These are phyloP conservation scores for Eupithecia pulchellata DNA, from an alignment of 2,888 invertebrate species.

Conservation along the genomic window DNA sequence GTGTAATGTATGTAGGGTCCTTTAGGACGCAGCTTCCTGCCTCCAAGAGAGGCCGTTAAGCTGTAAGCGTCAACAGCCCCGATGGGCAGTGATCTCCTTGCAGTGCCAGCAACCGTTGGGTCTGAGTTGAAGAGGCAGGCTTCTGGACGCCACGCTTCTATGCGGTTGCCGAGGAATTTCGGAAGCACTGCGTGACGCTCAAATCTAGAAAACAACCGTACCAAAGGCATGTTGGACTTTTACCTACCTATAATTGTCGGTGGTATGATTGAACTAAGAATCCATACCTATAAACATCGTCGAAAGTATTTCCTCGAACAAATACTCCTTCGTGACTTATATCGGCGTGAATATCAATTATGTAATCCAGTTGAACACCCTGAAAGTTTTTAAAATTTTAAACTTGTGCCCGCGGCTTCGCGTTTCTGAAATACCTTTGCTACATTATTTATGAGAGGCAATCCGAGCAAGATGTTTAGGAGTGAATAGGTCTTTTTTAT, in stretches of 20 bases:
- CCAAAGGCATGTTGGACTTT: neutral
- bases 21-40: conserved; percentile 90
- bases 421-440: neutral
- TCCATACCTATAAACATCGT: conserved; percentile 90
- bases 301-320: conserved; percentile 97
- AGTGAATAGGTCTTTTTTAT: too few relatives aligned
- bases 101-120: conserved; percentile 92
- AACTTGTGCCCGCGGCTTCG: neutral
- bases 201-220: conserved; percentile 84
- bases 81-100: conserved; percentile 92
- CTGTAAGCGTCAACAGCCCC: conserved; percentile 93
- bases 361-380: conserved; percentile 92
- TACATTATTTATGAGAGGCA: too few relatives aligned
- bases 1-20: conserved; percentile 93
- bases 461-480: too few relatives aligned
- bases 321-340: conserved; percentile 96
- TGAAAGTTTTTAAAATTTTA: conserved; percentile 58
- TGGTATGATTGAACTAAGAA: neutral
- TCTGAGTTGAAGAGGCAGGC: conserved; percentile 98
- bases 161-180: conserved; percentile 93
- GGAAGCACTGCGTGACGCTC: conserved; percentile 98
- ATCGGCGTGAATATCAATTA: conserved; percentile 97
- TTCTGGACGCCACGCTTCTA: conserved; percentile 94
- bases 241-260: neutral
- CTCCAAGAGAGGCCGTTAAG: conserved; percentile 95